phyloP scores from a whole-genome alignment of 2,797 vertebrate genomes.

The Hyperoplus immaculatus region DNA sequence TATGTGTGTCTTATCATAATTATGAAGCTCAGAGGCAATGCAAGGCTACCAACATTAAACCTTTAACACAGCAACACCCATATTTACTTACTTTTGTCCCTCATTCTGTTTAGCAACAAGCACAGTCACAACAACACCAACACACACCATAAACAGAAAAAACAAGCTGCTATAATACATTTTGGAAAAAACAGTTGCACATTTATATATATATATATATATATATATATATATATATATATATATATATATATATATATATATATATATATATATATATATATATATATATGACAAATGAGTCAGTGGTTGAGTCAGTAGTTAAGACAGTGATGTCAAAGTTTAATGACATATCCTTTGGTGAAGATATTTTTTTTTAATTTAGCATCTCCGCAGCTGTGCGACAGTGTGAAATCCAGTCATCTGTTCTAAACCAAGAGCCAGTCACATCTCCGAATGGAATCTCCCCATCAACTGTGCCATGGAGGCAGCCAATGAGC shows the following conservation, averaged over 20 bases:
- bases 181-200: background rate
- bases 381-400: conserved; percentile 56
- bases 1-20: conserved; percentile 38
- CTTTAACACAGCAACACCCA: conserved; percentile 40
- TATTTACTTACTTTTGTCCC: conserved; percentile 21
- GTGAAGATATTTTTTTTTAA: conserved; percentile 48
- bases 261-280: too few relatives aligned
- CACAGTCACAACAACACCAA: conserved; percentile 16
- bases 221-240: too few relatives aligned
- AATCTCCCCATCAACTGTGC: conserved; percentile 61
- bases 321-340: background rate
- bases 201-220: too few relatives aligned
- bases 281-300: too few relatives aligned
- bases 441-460: conserved; percentile 63
- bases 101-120: conserved; percentile 8
- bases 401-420: conserved; percentile 66
- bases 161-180: background rate
- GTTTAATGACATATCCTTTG: conserved; percentile 44
- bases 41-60: conserved; percentile 44
- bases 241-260: too few relatives aligned
- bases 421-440: conserved; percentile 56
- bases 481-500: conserved; percentile 66
- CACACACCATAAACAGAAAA: conserved; percentile 3
- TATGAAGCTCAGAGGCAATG: conserved; percentile 38
- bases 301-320: too few relatives aligned